Evolutionary conservation across 2,113 vertebrate species (phyloP), one percentile per base, ranked within the genome.

Genomic region (Neoarius graeffei): DNA sequence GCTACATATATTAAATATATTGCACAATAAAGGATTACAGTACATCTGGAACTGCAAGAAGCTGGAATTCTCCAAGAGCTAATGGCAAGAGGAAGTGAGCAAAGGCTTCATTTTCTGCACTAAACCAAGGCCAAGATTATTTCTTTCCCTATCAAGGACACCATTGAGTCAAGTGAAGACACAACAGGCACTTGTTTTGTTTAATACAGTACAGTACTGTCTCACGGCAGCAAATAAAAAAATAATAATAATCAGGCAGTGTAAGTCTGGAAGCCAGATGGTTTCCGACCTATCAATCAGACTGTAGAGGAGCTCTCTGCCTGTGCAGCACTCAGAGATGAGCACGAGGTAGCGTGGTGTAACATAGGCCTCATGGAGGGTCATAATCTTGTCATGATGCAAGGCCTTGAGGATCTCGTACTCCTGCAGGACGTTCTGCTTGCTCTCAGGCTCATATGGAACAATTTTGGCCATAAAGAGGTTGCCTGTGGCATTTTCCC

Each of bases 331-430:
- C 94, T 99, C 98, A 0, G 97, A 96, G 73, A 99, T 99, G 71
- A 99, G 97, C 87, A 99, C 98, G 1, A 99, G 96, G 94, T 99
- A 99, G 50, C 98, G 97, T 0, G 98, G 98, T 0, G 98, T 99
- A 94, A 99, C 98, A 85, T 99, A 99, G 0, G 98, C 98, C 90
- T 99, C 98, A 0, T 99, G 98, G 77, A 99, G 94, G 25, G 96
- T 94, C 98, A 99, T 99, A 93, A 99, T 95, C 90, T 96, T 95
- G 73, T 99, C 97, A 0, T 99, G 97, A 88, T 98, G 98, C 80
- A 99, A 95, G 0, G 96, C 96, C 90, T 99, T 98, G 35, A 99
- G 96, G 91, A 99, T 97, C 92, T 99, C 98, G 0, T 99, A 99
- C 82, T 99, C 98, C 93, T 98, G 98, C 67, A 99, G 95, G 80